Base-by-base conservation (phyloP, 2,797 vertebrate species). In the Peromyscus melanophrys region DNA sequence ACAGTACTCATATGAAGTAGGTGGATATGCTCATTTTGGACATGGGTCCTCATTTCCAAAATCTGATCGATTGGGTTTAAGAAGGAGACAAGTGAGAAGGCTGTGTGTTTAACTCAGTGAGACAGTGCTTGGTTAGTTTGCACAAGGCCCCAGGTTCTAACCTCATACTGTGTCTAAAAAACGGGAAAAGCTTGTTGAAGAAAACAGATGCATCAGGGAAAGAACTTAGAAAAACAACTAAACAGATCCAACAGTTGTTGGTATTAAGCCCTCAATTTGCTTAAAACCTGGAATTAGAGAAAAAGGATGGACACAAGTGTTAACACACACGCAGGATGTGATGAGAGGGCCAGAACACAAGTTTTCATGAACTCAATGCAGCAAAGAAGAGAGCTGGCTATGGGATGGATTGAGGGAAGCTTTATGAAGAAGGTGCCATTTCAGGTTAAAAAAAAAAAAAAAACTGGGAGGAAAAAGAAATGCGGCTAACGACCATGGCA, bases 401-500 rank as follows among this genome's bases (percentile, higher is more conserved):
- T 16, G 16, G 57, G 25, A 16, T 2, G 21, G 34, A 19, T 13
- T 4, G 1, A 59, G 63, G 43, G 25, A 88, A n/a, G 27, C 73
- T 84, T 55, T n/a, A 43, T 13, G 61, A 78, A 73, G 75, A 89
- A n/a, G 67, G 29, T 13, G 85, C 52, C 46, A 12, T 25, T 23
- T 11, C 59, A 90, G 78, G 43, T 71, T 6, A 81, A 57, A 5
- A 75, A 57, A 55, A 55, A 55, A 55, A 16, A 55, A 55, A 55
- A 16, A 55, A 0, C 71, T 63, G 37, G 13, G 75, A 4, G 13
- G n/a, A 16, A 19, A 29, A 37, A 46, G 29, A n/a, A 78, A 49
- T 6, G 13, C 29, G 46, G 40, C 31, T 61, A 40, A 59, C 0
- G 1, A 12, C 40, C 57, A 25, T 1, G 17, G n/a, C 0, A 0